A percentile compares a stretch with the other conserved stretches of the same genome.
Evolutionary conservation across 2,113 vertebrate genomes (phyloP).

Genomic region (Hirundichthys speculiger): DNA sequence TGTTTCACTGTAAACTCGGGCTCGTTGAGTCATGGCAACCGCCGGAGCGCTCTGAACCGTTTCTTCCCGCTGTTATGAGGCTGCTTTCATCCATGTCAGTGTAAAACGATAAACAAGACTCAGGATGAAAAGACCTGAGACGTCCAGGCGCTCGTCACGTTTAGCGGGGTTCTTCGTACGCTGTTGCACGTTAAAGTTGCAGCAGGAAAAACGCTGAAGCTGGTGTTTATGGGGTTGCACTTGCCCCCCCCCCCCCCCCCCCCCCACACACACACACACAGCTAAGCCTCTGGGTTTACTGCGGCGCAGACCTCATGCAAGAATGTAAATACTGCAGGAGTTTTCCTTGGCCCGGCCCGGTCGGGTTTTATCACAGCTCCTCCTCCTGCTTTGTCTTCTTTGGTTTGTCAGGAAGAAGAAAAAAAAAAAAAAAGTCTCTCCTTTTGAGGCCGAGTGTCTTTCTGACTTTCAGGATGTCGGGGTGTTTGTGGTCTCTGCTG

Average conservation of each 20-base stretch:
- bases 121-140: no score
- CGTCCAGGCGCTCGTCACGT: neutral
- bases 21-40: constrained; percentile 53
- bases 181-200: no score
- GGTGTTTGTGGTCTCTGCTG: no score
- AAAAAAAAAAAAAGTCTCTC: neutral
- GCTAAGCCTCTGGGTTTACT: neutral
- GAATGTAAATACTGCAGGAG: constrained; percentile 8
- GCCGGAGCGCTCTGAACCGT: constrained; percentile 14
- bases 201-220: neutral
- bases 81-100: constrained; percentile 48
- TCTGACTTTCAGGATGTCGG: neutral
- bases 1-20: constrained; percentile 38
- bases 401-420: neutral
- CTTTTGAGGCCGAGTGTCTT: neutral
- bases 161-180: constrained; percentile 21
- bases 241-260: no score
- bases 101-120: constrained; percentile 54
- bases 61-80: constrained; percentile 29
- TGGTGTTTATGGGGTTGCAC: no score
- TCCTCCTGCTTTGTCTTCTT: constrained; percentile 34
- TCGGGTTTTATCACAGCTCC: constrained; percentile 15
- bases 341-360: neutral
- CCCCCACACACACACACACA: no score
- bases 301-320: neutral